Percentiles rank a stretch among this genome's conserved stretches.
Evolutionary conservation across 2,797 vertebrate species (phyloP).

Genomic region (Basileuterus tristriatus): DNA sequence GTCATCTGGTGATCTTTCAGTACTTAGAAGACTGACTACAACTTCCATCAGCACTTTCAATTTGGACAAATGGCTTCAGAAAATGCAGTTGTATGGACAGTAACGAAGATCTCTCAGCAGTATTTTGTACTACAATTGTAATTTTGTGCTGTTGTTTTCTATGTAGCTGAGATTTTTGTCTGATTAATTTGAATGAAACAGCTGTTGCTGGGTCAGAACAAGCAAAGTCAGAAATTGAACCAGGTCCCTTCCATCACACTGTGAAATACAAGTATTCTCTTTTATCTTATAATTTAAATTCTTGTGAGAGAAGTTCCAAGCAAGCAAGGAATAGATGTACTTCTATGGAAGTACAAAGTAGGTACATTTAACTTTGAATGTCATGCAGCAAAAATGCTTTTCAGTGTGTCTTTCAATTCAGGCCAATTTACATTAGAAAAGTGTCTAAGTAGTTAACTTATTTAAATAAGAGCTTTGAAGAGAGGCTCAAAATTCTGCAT

Average conservation of each 20-base stretch:
- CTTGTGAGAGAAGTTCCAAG: constrained; percentile 8
- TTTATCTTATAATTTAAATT: constrained; percentile 36
- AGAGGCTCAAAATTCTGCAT: constrained; percentile 14
- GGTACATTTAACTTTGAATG: constrained; percentile 53
- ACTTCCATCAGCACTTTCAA: background rate
- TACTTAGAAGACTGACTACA: background rate
- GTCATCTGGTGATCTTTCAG: background rate
- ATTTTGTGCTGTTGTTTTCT: background rate
- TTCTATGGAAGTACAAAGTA: constrained; percentile 33
- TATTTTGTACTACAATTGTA: background rate
- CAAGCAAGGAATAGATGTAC: background rate
- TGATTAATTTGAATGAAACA: constrained; percentile 11
- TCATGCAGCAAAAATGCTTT: constrained; percentile 26
- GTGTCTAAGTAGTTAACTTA: constrained; percentile 51
- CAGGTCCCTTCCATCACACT: background rate
- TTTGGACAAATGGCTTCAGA: background rate
- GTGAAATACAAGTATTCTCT: background rate
- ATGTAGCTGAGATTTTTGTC: background rate
- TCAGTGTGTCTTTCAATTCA: constrained; percentile 24
- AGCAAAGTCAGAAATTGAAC: constrained; percentile 4
- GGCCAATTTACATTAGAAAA: constrained; percentile 58
- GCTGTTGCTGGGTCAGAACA: background rate
- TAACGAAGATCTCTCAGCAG: background rate
- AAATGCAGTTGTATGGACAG: background rate
- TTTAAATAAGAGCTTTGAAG: constrained; percentile 57